Percentiles rank a stretch among this genome's conserved stretches.
Conservation (phyloP, 2,888 invertebrate species). For the Drosophila austrosaltans region DNA sequence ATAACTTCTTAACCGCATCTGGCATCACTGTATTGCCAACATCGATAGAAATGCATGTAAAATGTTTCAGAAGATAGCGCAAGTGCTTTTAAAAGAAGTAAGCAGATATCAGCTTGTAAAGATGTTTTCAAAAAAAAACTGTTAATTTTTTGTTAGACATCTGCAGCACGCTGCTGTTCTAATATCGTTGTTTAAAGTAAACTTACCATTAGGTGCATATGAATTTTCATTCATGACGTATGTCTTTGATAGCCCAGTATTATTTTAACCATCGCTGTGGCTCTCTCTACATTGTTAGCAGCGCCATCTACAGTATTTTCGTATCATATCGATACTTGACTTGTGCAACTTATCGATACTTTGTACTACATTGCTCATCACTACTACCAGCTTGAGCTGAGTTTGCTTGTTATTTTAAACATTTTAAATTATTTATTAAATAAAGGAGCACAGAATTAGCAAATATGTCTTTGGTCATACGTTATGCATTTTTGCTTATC, state of each 20-base stretch:
- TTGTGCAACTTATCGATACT: not conserved
- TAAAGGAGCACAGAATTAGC: not conserved
- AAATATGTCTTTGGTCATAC: not conserved
- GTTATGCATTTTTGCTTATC: not conserved
- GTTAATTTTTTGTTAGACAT: no score
- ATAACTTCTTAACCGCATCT: not conserved
- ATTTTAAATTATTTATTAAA: constrained; percentile 12
- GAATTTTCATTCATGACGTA: no score
- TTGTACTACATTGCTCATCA: not conserved
- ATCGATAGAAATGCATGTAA: not conserved
- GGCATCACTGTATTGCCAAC: not conserved
- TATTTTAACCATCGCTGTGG: not conserved
- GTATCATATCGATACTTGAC: not conserved
- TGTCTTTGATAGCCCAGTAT: no score
- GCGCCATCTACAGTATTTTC: not conserved
- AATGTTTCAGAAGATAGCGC: not conserved
- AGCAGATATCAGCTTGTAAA: not conserved
- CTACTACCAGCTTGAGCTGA: not conserved
- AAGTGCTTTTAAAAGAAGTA: not conserved
- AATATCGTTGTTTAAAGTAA: no score
- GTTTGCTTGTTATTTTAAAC: not conserved
- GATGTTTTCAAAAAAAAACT: no score
- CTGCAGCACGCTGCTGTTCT: no score
- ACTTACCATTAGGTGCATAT: no score
- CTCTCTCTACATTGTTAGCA: not conserved